phyloP scores from a whole-genome alignment of 2,113 vertebrate genomes.

The Pachyramphus minor region DNA sequence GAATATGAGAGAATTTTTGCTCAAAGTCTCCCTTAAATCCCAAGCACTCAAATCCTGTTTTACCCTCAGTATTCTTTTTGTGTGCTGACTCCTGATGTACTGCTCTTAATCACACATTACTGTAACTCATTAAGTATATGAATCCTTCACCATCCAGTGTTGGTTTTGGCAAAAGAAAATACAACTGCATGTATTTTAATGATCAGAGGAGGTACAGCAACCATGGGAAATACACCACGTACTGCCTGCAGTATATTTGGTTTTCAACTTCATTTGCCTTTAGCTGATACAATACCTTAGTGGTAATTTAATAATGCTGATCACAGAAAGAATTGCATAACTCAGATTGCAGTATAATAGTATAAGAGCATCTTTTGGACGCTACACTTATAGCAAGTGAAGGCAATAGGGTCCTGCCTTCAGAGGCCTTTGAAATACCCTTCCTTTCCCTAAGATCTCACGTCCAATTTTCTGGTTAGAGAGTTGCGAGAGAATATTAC shows the following conservation, averaged over 20 bases:
- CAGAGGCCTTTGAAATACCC: neutral
- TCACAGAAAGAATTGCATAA: constrained; percentile 4
- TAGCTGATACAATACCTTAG: constrained; percentile 6
- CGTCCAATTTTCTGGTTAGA: neutral
- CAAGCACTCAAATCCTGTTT: constrained; percentile 7
- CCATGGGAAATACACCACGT: neutral
- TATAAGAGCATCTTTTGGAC: neutral
- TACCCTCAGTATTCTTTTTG: neutral
- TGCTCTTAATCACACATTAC: neutral
- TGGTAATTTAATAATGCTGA: neutral
- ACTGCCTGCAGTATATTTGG: neutral
- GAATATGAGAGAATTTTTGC: constrained; percentile 31
- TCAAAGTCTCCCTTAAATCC: constrained; percentile 28
- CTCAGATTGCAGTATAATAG: neutral
- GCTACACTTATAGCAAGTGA: neutral
- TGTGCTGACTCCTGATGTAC: neutral
- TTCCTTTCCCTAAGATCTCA: neutral
- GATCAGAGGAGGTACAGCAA: neutral
- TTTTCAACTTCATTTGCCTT: constrained; percentile 21
- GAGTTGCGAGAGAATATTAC: neutral
- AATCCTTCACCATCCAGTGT: neutral
- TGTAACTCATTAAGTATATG: neutral
- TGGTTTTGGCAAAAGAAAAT: neutral
- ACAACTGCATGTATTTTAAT: neutral
- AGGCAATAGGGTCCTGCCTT: neutral